Base-by-base conservation (phyloP, 2,888 invertebrate species). In the Tolmerus cingulatus region DNA sequence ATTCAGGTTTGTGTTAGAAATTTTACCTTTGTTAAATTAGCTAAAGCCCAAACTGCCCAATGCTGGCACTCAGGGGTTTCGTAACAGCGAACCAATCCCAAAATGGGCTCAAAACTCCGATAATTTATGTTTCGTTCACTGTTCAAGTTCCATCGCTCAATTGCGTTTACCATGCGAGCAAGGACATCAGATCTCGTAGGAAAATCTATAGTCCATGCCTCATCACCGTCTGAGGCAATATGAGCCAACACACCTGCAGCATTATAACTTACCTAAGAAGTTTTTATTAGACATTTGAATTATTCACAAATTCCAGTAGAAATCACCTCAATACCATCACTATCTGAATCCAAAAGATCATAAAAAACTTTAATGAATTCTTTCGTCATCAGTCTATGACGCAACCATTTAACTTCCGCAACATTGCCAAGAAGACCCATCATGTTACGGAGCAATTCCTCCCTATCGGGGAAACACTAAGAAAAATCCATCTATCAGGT, bases 21-120 rank as follows among this genome's bases (percentile, higher is more conserved):
- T 84, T 87, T 88, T 89, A 92, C 92, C 89, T 91, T 96, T 79
- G 99, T 99, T 88, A 99, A 95, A 93, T 99, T 99, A 81, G 98
- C 98, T 88, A 99, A 94, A 0, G 99, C 99, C 99, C 99, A 99
- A 8, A 97, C 96, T 2, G 98, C 98, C 99, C 99, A 99, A 92
- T 97, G 96, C 92, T 98, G 98, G 92, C 98, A 98, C 91, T 97
- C 96, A 0, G 97, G 97, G 0, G 98, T 98, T 91, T 98, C 97
- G 90, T 96, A 95, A 86, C 96, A 95, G 88, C 95, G 94, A 77
- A 98, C 94, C 88, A 99, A 93, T 89, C 96, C 95, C 34, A 99
- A 93, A 88, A 99, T 98, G 0, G 99, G 99, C 91, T 97, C 96
- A 93, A 99, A 99, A 43, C 97, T 97, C 89, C 98, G 95, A 93